Evolutionary conservation across 2,113 vertebrate genomes (phyloP), one percentile per base, ranked within the genome.

Genomic region (Phalacrocorax aristotelis): DNA sequence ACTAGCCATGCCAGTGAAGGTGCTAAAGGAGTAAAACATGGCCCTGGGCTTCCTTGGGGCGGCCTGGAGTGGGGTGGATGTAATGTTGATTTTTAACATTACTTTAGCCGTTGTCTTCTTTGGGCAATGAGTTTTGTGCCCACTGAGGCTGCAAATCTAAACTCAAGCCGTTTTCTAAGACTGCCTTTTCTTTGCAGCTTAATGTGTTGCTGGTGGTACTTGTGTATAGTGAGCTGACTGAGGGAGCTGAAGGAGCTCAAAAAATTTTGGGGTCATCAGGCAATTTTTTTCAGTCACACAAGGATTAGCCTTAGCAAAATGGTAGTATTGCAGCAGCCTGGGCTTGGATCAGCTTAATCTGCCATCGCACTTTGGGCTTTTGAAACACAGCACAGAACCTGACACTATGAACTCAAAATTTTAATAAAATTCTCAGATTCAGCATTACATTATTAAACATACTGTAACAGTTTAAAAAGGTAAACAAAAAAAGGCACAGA

Each of bases 371-470:
- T 81, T 46, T 2, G 1, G 30, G 11, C 30, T 89, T 90, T 93
- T 65, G 64, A 87, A 92, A 62, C 21, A 30, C 29, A 38, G 34
- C 32, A 27, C 66, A 44, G 49, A 69, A 46, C 65, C 66, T 90
- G 83, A 61, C 19, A 17, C 58, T 58, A 3, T 54, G 23, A 64
- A 60, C 29, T 64, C 34, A 87, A 61, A 80, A 65, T 69, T 88
- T 79, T 79, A 76, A 83, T 87, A 88, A 89, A 92, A 78, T 92
- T 92, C 68, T 93, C 68, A 77, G 62, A 68, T 90, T 83, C 49
- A 40, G 23, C 51, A 70, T 89, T 88, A 74, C 51, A 21, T 87
- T 89, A 84, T 93, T 85, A 90, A 93, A 76, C 57, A 52, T 54
- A 55, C 9, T 48, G 26, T 52, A 93, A 52, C 5, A 46, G 20